phyloP scores from a whole-genome alignment of 2,797 vertebrate species.

The Enteromius radiatus region DNA sequence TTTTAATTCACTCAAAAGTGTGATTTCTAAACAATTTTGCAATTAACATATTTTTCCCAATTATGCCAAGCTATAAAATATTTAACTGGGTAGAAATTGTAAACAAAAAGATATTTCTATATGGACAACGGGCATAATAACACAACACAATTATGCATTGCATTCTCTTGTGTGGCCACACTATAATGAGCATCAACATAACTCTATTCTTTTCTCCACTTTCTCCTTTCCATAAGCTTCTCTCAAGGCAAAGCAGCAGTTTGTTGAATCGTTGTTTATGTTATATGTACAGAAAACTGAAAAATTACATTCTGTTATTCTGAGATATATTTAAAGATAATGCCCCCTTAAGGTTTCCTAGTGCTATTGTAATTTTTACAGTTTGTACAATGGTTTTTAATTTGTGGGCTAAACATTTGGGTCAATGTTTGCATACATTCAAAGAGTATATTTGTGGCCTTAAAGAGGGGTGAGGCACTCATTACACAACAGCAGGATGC shows the following conservation, averaged over 20 bases:
- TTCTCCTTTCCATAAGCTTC: not conserved
- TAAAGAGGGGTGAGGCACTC: not conserved
- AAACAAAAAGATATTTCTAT: not conserved
- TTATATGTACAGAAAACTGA: not conserved
- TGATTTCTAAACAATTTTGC: not conserved
- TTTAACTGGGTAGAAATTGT: not conserved
- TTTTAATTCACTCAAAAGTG: not conserved
- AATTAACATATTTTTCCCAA: not conserved
- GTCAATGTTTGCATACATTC: not conserved
- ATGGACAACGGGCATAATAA: not conserved
- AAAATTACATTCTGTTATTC: not conserved
- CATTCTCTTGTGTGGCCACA: constrained; percentile 14
- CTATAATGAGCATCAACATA: not conserved
- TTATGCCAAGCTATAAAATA: not conserved
- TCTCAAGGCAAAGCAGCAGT: not conserved
- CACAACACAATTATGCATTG: not conserved
- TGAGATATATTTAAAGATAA: not conserved
- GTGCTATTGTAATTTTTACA: not conserved
- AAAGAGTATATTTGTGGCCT: not conserved
- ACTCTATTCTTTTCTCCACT: not conserved
- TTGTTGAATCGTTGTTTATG: not conserved
- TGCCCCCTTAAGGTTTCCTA: not conserved
- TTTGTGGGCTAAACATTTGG: not conserved
- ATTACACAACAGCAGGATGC: not conserved
- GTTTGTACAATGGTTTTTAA: not conserved